phyloP scores from a whole-genome alignment of 2,888 invertebrate genomes.

The Lumbricus terrestris region DNA sequence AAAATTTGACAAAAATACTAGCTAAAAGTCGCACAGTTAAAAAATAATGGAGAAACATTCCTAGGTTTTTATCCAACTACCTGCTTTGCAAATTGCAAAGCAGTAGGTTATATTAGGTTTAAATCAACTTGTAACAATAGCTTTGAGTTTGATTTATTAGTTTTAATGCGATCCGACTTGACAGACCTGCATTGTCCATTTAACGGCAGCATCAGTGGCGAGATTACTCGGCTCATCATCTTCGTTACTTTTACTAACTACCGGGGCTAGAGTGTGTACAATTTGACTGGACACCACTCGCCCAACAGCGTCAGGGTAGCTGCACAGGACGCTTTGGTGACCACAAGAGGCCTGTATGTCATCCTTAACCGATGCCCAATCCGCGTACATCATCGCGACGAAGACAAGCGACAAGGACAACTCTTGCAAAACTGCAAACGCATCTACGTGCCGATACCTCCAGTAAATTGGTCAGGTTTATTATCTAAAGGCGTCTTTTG shows the following conservation, averaged over 20 bases:
- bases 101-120: not conserved
- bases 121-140: not conserved
- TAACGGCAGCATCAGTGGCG: conserved; percentile 73
- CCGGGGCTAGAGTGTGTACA: conserved; percentile 74
- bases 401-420: not conserved
- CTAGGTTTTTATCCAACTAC: not conserved
- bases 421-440: not conserved
- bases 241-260: conserved; percentile 66
- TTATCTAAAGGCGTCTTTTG: not conserved
- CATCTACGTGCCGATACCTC: not conserved
- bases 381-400: conserved; percentile 57
- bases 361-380: conserved; percentile 60
- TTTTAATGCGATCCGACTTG: not conserved
- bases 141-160: not conserved
- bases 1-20: not conserved
- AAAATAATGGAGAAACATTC: not conserved
- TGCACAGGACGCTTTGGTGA: conserved; percentile 69
- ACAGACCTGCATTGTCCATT: conserved; percentile 72
- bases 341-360: conserved; percentile 57
- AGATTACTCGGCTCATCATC: conserved; percentile 78
- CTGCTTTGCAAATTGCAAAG: not conserved
- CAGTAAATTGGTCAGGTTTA: not conserved
- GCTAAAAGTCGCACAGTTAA: not conserved
- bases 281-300: conserved; percentile 79
- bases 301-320: conserved; percentile 72